Conservation (phyloP, 2,113 vertebrate genomes). For the Phocoena sinus region DNA sequence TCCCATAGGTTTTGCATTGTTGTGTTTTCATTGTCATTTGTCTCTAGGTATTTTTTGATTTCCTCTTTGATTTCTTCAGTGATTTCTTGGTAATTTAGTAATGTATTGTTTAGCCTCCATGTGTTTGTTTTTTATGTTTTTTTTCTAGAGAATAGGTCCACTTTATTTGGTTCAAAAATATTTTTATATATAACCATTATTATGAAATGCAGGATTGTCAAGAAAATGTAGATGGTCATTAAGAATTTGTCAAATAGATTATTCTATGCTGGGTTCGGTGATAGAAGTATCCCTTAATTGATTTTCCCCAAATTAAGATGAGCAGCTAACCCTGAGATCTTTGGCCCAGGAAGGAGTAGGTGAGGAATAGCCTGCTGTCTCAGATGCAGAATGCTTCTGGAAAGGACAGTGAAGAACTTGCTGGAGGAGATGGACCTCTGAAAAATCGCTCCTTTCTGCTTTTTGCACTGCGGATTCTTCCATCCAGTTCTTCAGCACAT, state of each 20-base stretch:
- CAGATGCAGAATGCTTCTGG: conserved; percentile 79
- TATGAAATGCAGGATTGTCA: not conserved
- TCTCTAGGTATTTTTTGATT: no score
- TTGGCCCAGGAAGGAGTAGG: conserved; percentile 81
- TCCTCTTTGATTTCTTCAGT: no score
- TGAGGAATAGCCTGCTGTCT: conserved; percentile 81
- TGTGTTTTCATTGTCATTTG: no score
- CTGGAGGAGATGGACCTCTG: conserved; percentile 82
- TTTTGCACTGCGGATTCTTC: no score
- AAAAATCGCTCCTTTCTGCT: no score
- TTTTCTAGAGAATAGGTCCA: not conserved
- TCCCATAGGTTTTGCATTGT: no score
- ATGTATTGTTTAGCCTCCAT: no score
- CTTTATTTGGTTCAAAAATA: not conserved
- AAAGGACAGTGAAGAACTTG: conserved; percentile 80
- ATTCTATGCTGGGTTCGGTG: not conserved
- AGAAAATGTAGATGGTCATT: not conserved
- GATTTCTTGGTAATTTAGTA: no score
- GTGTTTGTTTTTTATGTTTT: no score
- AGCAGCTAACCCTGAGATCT: conserved; percentile 86
- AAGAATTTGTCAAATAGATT: not conserved
- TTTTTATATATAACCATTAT: not conserved
- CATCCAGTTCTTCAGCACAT: no score
- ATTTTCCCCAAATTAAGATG: conserved; percentile 77
- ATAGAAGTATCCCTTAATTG: conserved; percentile 18